Conservation (phyloP, 2,888 invertebrate species). For the Litoditis marina region DNA sequence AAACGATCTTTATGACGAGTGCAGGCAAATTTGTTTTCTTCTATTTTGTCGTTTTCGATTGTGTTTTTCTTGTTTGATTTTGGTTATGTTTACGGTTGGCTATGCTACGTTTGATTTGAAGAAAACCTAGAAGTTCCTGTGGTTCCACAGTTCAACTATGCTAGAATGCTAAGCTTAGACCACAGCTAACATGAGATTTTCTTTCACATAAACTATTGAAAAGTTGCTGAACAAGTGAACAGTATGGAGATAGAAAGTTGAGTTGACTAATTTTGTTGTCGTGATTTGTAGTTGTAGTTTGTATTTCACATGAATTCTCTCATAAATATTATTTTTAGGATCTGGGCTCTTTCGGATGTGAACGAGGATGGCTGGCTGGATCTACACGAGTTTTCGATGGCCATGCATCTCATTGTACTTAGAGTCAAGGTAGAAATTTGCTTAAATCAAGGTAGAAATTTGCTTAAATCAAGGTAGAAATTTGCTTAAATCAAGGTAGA, state of each 20-base stretch:
- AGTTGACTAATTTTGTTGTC: not conserved
- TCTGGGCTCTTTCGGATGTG: conserved; percentile 60
- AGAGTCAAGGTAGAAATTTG: conserved; percentile 49
- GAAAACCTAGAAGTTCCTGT: too few relatives aligned
- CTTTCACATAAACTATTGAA: too few relatives aligned
- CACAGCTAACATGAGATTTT: too few relatives aligned
- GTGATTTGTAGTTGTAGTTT: conserved; percentile 22
- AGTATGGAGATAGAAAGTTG: conserved; percentile 10
- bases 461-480: too few relatives aligned
- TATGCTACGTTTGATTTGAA: too few relatives aligned
- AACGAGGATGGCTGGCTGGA: conserved; percentile 62
- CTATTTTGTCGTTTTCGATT: not conserved
- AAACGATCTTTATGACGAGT: conserved; percentile 22
- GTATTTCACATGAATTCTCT: conserved; percentile 38
- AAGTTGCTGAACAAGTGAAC: too few relatives aligned
- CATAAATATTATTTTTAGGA: conserved; percentile 17
- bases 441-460: too few relatives aligned
- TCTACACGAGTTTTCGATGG: conserved; percentile 56
- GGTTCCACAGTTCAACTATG: too few relatives aligned
- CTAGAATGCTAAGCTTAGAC: too few relatives aligned
- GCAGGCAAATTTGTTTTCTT: not conserved
- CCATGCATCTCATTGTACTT: conserved; percentile 61
- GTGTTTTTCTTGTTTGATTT: not conserved
- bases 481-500: too few relatives aligned
- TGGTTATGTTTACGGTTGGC: too few relatives aligned